phyloP scores from a whole-genome alignment of 2,113 vertebrate species.

The Microcebus murinus region DNA sequence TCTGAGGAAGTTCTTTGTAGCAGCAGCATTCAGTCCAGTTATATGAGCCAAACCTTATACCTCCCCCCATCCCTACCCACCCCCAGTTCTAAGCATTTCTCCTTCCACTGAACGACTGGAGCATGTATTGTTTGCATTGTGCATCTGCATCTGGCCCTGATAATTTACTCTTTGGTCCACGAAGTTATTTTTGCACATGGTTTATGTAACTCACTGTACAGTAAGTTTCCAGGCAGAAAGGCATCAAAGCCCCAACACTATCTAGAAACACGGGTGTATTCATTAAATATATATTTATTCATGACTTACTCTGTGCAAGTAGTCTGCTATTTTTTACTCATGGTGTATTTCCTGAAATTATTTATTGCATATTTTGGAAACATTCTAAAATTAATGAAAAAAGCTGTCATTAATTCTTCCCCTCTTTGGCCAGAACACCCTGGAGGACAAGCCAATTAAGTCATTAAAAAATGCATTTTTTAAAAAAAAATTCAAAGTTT shows the following conservation, averaged over 20 bases:
- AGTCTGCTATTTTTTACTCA: not conserved
- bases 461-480: not conserved
- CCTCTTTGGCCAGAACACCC: not conserved
- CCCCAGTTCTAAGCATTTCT: not conserved
- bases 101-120: not conserved
- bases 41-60: not conserved
- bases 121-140: not conserved
- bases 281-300: not conserved
- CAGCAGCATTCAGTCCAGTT: not conserved
- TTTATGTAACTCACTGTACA: not conserved
- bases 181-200: not conserved
- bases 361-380: not conserved
- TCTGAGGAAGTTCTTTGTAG: slow-evolving; percentile 42
- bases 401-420: not conserved
- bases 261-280: not conserved
- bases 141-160: not conserved
- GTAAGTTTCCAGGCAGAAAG: not conserved
- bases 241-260: not conserved
- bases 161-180: not conserved
- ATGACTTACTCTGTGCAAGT: not conserved
- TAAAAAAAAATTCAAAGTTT: not conserved
- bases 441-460: not conserved
- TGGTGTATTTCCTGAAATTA: not conserved
- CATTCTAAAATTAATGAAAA: not conserved
- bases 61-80: not conserved